Conservation (phyloP, 2,797 vertebrate species). For the Poecilia velifera region DNA sequence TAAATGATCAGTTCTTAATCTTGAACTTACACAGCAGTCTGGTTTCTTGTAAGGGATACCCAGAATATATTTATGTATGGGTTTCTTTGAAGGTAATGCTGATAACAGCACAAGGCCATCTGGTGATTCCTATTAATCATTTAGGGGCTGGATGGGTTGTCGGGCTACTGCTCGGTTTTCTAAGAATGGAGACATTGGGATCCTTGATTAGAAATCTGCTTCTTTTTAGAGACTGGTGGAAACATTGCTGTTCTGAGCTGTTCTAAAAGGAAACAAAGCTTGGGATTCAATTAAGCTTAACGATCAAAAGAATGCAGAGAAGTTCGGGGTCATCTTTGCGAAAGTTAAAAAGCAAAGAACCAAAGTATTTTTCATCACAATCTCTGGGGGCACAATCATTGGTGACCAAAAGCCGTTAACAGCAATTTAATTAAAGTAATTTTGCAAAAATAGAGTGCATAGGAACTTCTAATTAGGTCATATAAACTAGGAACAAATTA, state of each 20-base stretch:
- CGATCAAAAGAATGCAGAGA: conserved; percentile 36
- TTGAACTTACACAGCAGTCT: conserved; percentile 15
- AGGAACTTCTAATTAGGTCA: background rate
- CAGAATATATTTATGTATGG: conserved; percentile 51
- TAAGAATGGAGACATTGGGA: conserved; percentile 36
- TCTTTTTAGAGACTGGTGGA: conserved; percentile 24
- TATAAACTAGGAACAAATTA: background rate
- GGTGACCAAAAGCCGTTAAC: background rate
- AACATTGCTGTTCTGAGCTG: background rate
- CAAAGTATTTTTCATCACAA: background rate
- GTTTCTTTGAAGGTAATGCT: conserved; percentile 49
- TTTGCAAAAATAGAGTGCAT: background rate
- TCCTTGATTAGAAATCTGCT: conserved; percentile 33
- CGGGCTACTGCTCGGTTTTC: conserved; percentile 53
- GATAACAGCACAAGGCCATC: conserved; percentile 35
- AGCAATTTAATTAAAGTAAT: background rate
- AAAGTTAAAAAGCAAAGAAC: background rate
- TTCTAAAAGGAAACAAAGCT: conserved; percentile 20
- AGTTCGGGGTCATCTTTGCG: conserved; percentile 26
- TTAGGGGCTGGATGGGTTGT: conserved; percentile 61
- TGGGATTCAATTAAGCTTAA: conserved; percentile 12
- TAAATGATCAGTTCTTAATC: background rate
- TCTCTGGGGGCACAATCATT: background rate
- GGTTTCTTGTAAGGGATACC: conserved; percentile 22
- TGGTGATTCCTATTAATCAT: conserved; percentile 62